These are phyloP conservation scores for Xestia ashworthii DNA, from an alignment of 2,888 invertebrate genomes.

Conservation along the genomic window DNA sequence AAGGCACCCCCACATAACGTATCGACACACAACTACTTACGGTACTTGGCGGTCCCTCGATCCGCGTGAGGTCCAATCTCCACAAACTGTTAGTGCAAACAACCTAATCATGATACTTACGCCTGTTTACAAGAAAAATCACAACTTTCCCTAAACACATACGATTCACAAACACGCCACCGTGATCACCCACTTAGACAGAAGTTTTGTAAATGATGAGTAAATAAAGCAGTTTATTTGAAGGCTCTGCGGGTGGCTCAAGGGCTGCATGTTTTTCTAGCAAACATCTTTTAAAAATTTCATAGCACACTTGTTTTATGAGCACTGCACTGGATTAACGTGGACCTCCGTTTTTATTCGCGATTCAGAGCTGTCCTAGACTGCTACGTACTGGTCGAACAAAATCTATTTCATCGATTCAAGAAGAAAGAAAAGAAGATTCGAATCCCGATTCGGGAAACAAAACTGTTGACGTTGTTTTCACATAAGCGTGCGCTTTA, in stretches of 20 bases:
- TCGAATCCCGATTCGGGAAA: background rate
- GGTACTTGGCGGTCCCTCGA: constrained; percentile 34
- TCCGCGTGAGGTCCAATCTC: constrained; percentile 59
- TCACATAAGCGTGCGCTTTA: background rate
- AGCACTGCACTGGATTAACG: background rate
- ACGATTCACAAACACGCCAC: constrained; percentile 65
- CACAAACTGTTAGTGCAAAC: constrained; percentile 65
- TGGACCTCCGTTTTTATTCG: background rate
- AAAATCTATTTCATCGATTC: background rate
- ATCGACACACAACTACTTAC: constrained; percentile 35
- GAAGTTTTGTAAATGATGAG: constrained; percentile 52
- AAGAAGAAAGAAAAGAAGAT: background rate
- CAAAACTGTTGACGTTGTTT: too few relatives aligned
- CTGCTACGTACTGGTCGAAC: background rate
- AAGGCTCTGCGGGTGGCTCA: constrained; percentile 21
- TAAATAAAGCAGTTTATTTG: constrained; percentile 50
- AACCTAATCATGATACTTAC: constrained; percentile 66
- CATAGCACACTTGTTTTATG: background rate
- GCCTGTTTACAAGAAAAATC: constrained; percentile 63
- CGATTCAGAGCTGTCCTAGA: background rate
- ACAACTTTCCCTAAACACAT: constrained; percentile 64
- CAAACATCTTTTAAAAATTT: background rate
- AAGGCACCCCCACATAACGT: constrained; percentile 24
- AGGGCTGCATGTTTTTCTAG: background rate
- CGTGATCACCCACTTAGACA: constrained; percentile 70